Base-by-base conservation (phyloP, 2,888 invertebrate genomes). In the Coremacera marginata region DNA sequence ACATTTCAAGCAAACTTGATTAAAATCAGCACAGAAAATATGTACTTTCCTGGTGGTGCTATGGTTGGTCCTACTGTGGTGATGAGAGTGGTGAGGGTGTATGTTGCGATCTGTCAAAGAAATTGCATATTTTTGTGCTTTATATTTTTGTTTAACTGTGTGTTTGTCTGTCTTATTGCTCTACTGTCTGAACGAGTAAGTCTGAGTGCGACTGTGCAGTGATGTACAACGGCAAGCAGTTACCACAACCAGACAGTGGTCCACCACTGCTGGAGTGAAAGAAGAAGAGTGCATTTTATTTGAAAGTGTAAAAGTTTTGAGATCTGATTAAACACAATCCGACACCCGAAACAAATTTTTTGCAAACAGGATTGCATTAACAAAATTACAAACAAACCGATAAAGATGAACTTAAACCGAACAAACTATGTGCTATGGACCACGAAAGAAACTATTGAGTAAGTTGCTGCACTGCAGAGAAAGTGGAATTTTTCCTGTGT, bases 261-360 rank as follows among this genome's bases (percentile, higher is more conserved):
- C 22, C 25, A 44, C 68, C 49, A 27, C 8, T 25, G 1, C 44
- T 27, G 57, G 5, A 22, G 19, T 22, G 27, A 22, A 14, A 22
- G 3, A 31, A n/a, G n/a, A 31, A 19, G 5, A 65, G 49, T 67
- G 49, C 22, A 67, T 19, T 67, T 67, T 37, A 49, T 67, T 34
- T 22, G 11, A 22, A 68, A 49, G 19, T 49, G 27, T 16, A 68
- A 68, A 68, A 49, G 44, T 68, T 49, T 44, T 34, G 37, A 37
- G 16, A n/a, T 34, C 27, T 68, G 68, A 68, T 68, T 68, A 68
- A 68, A 68, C 44, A 44, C 68, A 68, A 68, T 68, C 68, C 44
- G 68, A 68, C 68, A 68, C 68, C 68, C 44, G 68, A 37, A 68
- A 49, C 68, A 68, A 68, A 68, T 49, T 49, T 49, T 49, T 49